Conservation (phyloP, 2,797 vertebrate species). For the Gallinago nigripennis region DNA sequence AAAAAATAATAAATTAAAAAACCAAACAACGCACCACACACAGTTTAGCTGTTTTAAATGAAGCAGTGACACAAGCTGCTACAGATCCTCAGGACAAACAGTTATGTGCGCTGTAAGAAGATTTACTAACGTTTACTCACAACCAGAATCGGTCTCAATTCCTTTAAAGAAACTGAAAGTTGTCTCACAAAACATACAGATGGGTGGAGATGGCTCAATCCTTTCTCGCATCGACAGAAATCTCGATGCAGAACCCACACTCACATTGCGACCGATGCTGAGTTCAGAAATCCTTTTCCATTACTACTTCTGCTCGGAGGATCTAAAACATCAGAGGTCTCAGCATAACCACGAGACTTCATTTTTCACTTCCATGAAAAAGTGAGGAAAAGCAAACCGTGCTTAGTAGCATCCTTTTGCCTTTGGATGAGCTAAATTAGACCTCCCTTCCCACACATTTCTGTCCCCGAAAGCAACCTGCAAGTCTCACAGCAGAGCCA, state of each 20-base stretch:
- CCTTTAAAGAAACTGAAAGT: neutral
- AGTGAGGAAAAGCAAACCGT: neutral
- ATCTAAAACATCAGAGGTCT: neutral
- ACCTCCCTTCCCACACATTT: slow-evolving; percentile 19
- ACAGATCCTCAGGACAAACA: neutral
- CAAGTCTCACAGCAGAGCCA: slow-evolving; percentile 36
- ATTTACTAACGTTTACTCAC: neutral
- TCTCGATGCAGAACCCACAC: rapidly evolving
- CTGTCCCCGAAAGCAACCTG: neutral
- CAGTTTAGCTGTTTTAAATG: neutral
- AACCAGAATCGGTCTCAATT: neutral
- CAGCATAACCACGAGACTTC: neutral
- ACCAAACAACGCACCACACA: neutral
- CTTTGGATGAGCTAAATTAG: slow-evolving; percentile 15
- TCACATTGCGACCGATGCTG: neutral
- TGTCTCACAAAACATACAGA: neutral
- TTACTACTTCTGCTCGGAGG: neutral
- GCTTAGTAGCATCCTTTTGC: slow-evolving; percentile 12
- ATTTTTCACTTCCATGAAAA: neutral
- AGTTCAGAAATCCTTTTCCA: neutral
- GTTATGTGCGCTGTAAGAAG: rapidly evolving
- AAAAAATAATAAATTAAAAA: neutral
- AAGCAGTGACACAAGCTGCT: neutral
- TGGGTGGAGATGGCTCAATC: neutral
- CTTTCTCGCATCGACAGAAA: neutral